phyloP scores from a whole-genome alignment of 2,113 vertebrate genomes.

The Macaca nemestrina region DNA sequence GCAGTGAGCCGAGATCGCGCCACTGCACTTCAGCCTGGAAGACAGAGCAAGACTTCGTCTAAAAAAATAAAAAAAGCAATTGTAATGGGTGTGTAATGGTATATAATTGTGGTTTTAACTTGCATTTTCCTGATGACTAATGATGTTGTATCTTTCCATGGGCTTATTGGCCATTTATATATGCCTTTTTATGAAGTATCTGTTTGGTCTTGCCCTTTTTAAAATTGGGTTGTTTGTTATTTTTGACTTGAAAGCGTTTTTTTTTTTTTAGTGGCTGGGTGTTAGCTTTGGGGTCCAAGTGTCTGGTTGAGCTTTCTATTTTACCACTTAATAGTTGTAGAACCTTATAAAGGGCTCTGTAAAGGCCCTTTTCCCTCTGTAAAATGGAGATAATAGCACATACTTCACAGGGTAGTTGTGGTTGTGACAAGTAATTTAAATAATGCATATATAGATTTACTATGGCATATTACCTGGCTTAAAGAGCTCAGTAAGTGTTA shows the following conservation, averaged over 20 bases:
- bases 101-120: not conserved
- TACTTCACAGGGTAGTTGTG: not conserved
- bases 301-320: not conserved
- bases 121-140: not conserved
- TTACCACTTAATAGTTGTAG: not conserved
- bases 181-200: not conserved
- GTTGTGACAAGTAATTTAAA: conserved; percentile 14
- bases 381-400: not conserved
- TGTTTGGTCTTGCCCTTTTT: not conserved
- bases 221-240: not conserved
- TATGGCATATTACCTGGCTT: not conserved
- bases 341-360: not conserved
- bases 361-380: not conserved
- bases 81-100: not conserved
- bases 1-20: no score
- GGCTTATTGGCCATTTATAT: not conserved
- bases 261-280: not conserved
- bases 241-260: not conserved
- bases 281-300: not conserved
- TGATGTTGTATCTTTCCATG: not conserved
- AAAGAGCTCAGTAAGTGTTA: not conserved
- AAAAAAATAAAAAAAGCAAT: no score
- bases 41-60: no score
- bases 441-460: not conserved
- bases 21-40: no score